Evolutionary conservation across 2,113 vertebrate genomes (phyloP).

Genomic region (Vidua chalybeata): DNA sequence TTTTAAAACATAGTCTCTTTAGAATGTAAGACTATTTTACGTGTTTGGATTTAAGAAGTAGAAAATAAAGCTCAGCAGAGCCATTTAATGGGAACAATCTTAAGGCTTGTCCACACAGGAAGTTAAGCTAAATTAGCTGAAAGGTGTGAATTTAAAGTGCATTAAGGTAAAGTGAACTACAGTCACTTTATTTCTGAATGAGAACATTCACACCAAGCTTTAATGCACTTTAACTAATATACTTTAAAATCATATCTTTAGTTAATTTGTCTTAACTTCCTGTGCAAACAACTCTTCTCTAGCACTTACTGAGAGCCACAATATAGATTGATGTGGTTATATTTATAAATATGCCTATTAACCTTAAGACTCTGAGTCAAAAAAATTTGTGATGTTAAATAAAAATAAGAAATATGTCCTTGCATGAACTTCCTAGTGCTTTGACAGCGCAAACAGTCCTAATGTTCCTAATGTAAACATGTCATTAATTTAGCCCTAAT

Average conservation of each 20-base stretch:
- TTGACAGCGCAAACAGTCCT: not conserved
- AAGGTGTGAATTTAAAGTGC: constrained; percentile 71
- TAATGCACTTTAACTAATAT: constrained; percentile 53
- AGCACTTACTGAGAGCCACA: constrained; percentile 51
- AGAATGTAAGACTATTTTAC: constrained; percentile 8
- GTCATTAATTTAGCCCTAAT: not conserved
- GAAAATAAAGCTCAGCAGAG: constrained; percentile 61
- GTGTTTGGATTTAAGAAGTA: constrained; percentile 29
- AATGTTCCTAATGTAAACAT: not conserved
- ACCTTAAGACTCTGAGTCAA: constrained; percentile 44
- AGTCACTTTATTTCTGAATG: constrained; percentile 59
- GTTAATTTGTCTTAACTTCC: constrained; percentile 65
- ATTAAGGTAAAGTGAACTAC: constrained; percentile 61
- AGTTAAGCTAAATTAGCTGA: constrained; percentile 55
- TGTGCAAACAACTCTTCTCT: constrained; percentile 57
- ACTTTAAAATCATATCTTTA: constrained; percentile 61
- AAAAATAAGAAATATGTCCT: constrained; percentile 47
- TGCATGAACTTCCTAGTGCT: constrained; percentile 32
- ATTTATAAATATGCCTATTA: constrained; percentile 61
- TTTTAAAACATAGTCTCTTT: not conserved
- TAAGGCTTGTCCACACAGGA: constrained; percentile 61
- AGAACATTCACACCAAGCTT: constrained; percentile 60
- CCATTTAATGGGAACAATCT: constrained; percentile 58
- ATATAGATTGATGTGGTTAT: constrained; percentile 54
- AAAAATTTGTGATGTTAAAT: constrained; percentile 47